Evolutionary conservation across 2,797 vertebrate species (phyloP).

Genomic region (Aotus griseimembra): DNA sequence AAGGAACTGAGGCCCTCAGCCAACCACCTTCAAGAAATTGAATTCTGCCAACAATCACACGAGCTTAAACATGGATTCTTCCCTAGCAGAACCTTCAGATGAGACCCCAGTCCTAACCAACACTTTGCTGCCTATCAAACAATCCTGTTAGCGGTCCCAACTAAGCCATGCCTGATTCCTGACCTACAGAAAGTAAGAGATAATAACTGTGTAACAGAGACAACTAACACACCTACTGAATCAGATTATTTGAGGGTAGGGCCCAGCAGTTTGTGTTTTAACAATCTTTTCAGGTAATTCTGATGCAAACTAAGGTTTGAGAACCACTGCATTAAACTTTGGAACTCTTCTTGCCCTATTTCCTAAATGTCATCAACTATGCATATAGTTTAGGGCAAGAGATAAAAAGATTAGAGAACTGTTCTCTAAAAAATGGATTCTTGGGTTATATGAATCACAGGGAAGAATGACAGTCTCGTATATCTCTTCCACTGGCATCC

Average conservation of each 20-base stretch:
- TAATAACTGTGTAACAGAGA: not conserved
- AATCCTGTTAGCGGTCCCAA: not conserved
- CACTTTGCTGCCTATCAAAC: not conserved
- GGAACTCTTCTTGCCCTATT: not conserved
- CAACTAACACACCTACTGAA: not conserved
- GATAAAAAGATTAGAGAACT: not conserved
- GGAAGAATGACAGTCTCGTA: not conserved
- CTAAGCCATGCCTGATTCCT: not conserved
- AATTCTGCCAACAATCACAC: not conserved
- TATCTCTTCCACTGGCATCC: not conserved
- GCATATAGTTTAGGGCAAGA: not conserved
- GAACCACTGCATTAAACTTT: not conserved
- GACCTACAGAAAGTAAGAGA: not conserved
- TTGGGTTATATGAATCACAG: not conserved
- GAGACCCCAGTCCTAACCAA: not conserved
- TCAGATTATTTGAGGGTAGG: not conserved
- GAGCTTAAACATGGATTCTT: not conserved
- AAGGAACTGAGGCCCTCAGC: not conserved
- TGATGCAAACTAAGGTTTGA: constrained; percentile 3
- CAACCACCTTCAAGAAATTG: not conserved
- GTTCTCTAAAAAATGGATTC: constrained; percentile 1
- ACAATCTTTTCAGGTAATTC: not conserved
- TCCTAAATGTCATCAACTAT: not conserved
- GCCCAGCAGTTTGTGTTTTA: not conserved
- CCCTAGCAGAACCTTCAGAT: not conserved